A percentile compares a stretch with the other conserved stretches of the same genome.
These are phyloP conservation scores for Lasioglossum leucozonium DNA, from an alignment of 2,888 invertebrate genomes.

Conservation along the genomic window DNA sequence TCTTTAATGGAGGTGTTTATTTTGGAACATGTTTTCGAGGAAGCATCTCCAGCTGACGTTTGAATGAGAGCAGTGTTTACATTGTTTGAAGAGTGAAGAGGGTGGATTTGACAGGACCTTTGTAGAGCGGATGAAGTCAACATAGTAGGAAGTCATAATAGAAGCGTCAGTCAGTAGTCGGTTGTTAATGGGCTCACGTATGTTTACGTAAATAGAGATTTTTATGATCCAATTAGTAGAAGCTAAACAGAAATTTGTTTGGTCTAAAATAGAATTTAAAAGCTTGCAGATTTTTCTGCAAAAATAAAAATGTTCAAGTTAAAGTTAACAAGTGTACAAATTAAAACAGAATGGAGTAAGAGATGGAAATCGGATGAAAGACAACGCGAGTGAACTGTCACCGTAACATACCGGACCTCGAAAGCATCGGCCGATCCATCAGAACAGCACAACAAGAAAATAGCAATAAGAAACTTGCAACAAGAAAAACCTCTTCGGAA, in stretches of 20 bases:
- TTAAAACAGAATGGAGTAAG: too few species aligned
- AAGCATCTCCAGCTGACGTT: neutral
- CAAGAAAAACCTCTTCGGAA: neutral
- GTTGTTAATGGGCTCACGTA: neutral
- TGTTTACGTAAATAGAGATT: neutral
- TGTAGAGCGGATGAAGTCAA: conserved; percentile 6
- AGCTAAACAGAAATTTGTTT: neutral
- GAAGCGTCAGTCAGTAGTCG: neutral
- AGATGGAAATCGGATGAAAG: neutral
- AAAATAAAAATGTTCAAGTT: too few species aligned
- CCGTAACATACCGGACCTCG: too few species aligned
- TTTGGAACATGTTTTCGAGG: neutral
- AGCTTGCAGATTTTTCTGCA: too few species aligned
- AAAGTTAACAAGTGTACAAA: too few species aligned
- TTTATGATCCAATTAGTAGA: neutral
- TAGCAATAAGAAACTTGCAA: neutral
- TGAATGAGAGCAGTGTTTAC: neutral
- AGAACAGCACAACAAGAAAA: neutral
- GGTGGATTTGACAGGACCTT: neutral
- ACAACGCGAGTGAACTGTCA: too few species aligned
- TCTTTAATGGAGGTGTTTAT: neutral
- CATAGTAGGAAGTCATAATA: neutral
- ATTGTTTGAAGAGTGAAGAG: neutral
- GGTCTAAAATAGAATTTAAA: too few species aligned
- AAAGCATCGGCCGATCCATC: neutral